Conservation (phyloP, 1,140 invertebrate genomes). For the Drosophila ercepeae region DNA sequence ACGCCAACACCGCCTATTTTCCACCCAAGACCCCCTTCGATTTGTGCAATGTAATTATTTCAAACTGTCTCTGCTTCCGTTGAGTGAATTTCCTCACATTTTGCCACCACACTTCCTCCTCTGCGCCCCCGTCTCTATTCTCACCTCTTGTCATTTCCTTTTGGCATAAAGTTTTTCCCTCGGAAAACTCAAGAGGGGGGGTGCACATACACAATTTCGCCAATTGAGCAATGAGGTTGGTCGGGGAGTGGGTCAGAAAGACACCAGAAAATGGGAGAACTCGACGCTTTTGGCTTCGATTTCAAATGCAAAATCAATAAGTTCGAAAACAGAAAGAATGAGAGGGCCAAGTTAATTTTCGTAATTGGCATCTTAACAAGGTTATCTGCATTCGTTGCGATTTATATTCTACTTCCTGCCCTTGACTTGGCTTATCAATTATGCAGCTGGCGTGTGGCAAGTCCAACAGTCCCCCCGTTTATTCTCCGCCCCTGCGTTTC, state of each 20-base stretch:
- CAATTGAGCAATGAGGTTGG: constrained; percentile 67
- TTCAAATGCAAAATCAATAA: constrained; percentile 74
- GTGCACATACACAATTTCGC: constrained; percentile 53
- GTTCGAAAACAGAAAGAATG: constrained; percentile 26
- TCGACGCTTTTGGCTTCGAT: constrained; percentile 51
- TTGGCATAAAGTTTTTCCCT: constrained; percentile 72
- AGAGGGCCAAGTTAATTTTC: constrained; percentile 76
- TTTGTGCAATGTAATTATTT: constrained; percentile 74
- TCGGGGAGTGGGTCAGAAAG: constrained; percentile 27
- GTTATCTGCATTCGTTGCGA: constrained; percentile 76
- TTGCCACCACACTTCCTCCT: background rate
- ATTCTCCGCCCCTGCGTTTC: background rate
- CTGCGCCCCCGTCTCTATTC: background rate
- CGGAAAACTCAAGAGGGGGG: no score
- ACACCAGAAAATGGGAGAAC: background rate
- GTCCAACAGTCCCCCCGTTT: constrained; percentile 5
- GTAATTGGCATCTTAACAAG: constrained; percentile 81
- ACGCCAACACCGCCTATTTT: background rate
- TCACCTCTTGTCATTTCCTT: constrained; percentile 47
- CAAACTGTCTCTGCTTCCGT: constrained; percentile 78
- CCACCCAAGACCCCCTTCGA: constrained; percentile 4
- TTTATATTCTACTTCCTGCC: constrained; percentile 40
- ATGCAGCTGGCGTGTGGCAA: constrained; percentile 70
- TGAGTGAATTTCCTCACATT: constrained; percentile 47
- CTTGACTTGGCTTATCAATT: constrained; percentile 64